phyloP scores from a whole-genome alignment of 2,113 vertebrate species.

The Centropristis striata region DNA sequence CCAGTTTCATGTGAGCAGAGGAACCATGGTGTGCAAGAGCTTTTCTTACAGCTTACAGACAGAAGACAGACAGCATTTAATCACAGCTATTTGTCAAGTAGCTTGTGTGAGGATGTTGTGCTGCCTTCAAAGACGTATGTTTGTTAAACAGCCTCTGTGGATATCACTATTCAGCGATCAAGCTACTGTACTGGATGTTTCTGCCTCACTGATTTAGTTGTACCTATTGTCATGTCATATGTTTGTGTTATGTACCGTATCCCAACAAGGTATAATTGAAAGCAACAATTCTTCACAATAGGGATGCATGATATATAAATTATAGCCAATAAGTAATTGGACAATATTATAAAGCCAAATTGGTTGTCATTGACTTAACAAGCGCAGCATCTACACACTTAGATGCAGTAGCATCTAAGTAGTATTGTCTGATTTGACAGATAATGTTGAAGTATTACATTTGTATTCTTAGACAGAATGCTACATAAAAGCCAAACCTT shows the following conservation, averaged over 20 bases:
- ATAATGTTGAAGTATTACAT: too few relatives aligned
- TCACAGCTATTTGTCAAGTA: slow-evolving; percentile 75
- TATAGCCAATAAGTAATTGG: too few relatives aligned
- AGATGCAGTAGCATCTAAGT: too few relatives aligned
- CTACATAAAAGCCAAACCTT: too few relatives aligned
- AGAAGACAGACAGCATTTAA: slow-evolving; percentile 75
- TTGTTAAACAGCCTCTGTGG: slow-evolving; percentile 26
- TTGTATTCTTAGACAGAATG: too few relatives aligned
- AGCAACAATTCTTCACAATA: background rate
- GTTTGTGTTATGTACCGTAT: background rate
- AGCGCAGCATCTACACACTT: too few relatives aligned
- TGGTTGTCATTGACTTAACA: too few relatives aligned
- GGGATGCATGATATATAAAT: too few relatives aligned
- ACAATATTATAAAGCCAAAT: too few relatives aligned
- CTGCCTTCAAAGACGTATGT: slow-evolving; percentile 60
- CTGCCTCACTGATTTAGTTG: slow-evolving; percentile 6
- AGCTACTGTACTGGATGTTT: background rate
- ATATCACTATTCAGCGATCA: slow-evolving; percentile 24
- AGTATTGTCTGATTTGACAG: too few relatives aligned
- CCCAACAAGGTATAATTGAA: background rate
- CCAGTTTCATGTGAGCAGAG: slow-evolving; percentile 78
- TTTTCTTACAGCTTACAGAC: slow-evolving; percentile 71
- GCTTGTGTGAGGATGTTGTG: slow-evolving; percentile 58
- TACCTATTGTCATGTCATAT: background rate
- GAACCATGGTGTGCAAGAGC: slow-evolving; percentile 73